Conservation (phyloP, 2,113 vertebrate genomes). For the Alexandromys fortis region DNA sequence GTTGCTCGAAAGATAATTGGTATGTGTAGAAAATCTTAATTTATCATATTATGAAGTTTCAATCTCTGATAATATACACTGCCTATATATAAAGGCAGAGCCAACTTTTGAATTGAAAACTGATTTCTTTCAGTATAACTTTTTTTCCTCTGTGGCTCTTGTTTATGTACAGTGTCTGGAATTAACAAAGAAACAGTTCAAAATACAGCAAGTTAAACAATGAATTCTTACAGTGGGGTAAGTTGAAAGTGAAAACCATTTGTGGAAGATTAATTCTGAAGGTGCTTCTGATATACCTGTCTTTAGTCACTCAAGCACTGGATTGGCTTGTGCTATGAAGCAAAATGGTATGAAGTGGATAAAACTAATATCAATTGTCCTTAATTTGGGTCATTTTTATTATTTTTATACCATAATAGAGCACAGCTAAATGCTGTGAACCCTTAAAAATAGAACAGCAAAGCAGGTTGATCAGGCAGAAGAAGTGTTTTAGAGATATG, state of each 20-base stretch:
- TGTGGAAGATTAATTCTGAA: neutral
- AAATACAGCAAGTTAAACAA: conserved; percentile 73
- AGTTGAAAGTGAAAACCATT: conserved; percentile 56
- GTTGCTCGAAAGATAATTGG: conserved; percentile 48
- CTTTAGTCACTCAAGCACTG: neutral
- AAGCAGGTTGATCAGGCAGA: neutral
- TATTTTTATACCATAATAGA: neutral
- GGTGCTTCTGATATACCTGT: accelerated
- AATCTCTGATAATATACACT: conserved; percentile 41
- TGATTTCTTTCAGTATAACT: conserved; percentile 71
- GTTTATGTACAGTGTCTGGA: conserved; percentile 55
- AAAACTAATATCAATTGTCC: neutral
- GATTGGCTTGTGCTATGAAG: neutral
- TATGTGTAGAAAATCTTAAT: conserved; percentile 62
- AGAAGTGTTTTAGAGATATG: neutral
- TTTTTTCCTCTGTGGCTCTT: conserved; percentile 48
- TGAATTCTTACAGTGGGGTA: conserved; percentile 80
- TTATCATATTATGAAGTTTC: conserved; percentile 47
- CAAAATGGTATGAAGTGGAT: too few relatives aligned
- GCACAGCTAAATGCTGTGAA: neutral
- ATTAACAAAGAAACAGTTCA: conserved; percentile 77
- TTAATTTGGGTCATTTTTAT: neutral
- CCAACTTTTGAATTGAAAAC: conserved; percentile 55
- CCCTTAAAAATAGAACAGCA: neutral
- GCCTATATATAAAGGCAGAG: conserved; percentile 56